Base-by-base conservation (phyloP, 1,140 invertebrate species). In the Caerostris darwini region DNA sequence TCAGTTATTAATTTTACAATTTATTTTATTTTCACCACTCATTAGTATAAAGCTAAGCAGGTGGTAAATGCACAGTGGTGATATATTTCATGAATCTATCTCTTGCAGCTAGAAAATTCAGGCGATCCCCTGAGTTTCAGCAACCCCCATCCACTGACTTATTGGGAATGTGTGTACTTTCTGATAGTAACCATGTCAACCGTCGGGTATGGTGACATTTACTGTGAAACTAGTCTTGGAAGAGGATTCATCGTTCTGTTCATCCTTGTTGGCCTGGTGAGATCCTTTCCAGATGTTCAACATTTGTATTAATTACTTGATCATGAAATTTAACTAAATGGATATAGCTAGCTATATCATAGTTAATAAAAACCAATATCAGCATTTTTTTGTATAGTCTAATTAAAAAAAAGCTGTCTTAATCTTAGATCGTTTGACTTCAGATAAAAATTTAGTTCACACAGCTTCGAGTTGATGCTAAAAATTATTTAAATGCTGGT, bases 111-210 rank as follows among this genome's bases (percentile, higher is more conserved):
- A 97, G 99, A 99, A 97, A 99, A 99, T 97, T 99, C 98, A 96
- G 99, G 99, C 95, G 99, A 99, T 97, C 99, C 99, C 95, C 97
- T 99, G 96, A 98, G 99, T 95, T 99, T 99, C 97, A 97, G 97
- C 95, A 99, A 99, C 97, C 97, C 98, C 94, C 98, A 99, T 96
- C 97, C 97, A 95, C 97, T 99, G 96, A 98, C 98, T 83, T 99
- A 99, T 96, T 99, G 98, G 98, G 99, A 99, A 95, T 99, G 99
- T 96, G 98, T 99, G 95, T 99, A 99, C 97, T 99, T 99, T 97
- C 97, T 99, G 94, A 99, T 99, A 96, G 99, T 99, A 95, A 99
- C 99, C 95, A 99, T 99, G 99, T 99, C 99, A 95, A 99, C 99
- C 94, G 96, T 99, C 96, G 99, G 99, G 96, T 99, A 99, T 96